Conservation (phyloP, 2,797 vertebrate species). For the Orestias chungarensis region DNA sequence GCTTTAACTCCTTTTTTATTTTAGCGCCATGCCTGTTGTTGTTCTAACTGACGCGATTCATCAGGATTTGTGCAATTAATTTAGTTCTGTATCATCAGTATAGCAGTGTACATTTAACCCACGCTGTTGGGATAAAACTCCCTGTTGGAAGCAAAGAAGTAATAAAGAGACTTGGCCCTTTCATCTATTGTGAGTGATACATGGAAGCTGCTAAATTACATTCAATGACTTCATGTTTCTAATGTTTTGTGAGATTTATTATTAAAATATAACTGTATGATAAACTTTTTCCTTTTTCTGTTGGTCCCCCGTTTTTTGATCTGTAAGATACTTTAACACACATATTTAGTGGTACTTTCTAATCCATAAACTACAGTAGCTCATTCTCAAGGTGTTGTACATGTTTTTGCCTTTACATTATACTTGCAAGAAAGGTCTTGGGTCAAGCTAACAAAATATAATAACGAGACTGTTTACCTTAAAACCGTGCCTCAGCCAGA, state of each 20-base stretch:
- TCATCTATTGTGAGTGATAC: neutral
- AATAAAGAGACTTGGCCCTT: no score
- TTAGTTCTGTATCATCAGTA: neutral
- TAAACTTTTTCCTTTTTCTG: neutral
- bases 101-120: neutral
- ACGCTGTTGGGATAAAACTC: neutral
- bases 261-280: neutral
- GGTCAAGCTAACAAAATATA: neutral
- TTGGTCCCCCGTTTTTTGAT: no score
- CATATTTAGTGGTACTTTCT: neutral
- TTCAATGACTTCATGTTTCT: constrained; percentile 39
- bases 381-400: neutral
- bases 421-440: neutral
- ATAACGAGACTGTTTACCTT: neutral
- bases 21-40: neutral
- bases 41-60: neutral
- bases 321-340: no score
- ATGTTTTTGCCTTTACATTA: neutral
- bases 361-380: neutral
- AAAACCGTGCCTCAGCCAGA: neutral
- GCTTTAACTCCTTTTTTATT: no score
- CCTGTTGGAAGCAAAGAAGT: neutral
- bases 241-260: neutral
- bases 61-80: neutral
- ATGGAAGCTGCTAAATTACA: constrained; percentile 18